Evolutionary conservation across 1,140 invertebrate species (phyloP), one percentile per base, ranked within the genome.

Genomic region (Bradysia coprophila): DNA sequence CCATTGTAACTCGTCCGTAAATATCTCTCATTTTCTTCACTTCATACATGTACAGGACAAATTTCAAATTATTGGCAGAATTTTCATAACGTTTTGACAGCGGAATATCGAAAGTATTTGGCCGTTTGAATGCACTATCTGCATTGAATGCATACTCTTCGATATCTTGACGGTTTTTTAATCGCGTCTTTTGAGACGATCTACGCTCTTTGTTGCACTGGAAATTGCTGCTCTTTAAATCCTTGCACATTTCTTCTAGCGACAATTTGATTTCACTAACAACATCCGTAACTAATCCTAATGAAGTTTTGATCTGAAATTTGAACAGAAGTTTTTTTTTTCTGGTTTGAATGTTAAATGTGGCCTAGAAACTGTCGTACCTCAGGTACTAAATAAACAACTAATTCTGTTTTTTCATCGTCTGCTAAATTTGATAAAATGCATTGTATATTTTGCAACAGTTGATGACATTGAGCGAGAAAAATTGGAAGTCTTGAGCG

Each of bases 401-500:
- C 71, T 42, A 77, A 62, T 48, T 76, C 71, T 40, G 70, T 61
- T 41, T 71, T 57, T 52, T 76, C 71, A 20, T 61, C 54, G 24
- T 62, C 54, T 40, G 62, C 64, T 43, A 76, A 62, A n/a, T 61
- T 62, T 19, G 66, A 63, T 45, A 75, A 67, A 38, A 73, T 71
- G 21, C 59, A 63, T 41, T 72, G 68, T 24, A 73, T 60, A 34
- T 67, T 69, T 43, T 69, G 62, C n/a, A 76, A 53, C 41, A 77
- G 63, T 42, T 66, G 66, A 43, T 68, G 63, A 18, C 73, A 53
- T 49, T 77, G 74, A 24, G 66, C 67, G 50, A 77, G 62, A 45
- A 76, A 73, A n/a, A 75, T 62, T 2, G 73, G 73, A 21, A 77
- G 57, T 40, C 73, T 62, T 22, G 72, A 71, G 47, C 73, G 73